Base-by-base conservation (phyloP, 2,888 invertebrate genomes). In the Oxycera nigricornis region DNA sequence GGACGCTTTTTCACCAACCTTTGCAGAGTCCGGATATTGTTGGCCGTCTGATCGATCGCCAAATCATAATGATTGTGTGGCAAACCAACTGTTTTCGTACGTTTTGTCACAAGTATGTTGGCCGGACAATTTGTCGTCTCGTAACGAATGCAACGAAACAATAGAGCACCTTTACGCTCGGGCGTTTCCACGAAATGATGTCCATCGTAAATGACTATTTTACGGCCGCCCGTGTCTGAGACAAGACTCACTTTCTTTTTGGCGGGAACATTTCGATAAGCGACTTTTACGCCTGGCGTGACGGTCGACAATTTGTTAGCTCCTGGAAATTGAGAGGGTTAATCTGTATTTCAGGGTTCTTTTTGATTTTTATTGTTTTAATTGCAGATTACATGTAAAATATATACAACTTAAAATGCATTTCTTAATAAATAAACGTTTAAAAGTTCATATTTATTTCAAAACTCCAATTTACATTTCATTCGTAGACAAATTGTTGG, bases 61-160 rank as follows among this genome's bases (percentile, higher is more conserved):
- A 81, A 81, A 75, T 83, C 82, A n/a, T 80, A 82, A 74, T 84
- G 84, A 22, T 81, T 81, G 67, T 84, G 84, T 17, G 82, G 82
- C 4, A 82, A 82, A 67, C 82, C 82, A 4, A 84, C 76, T 9
- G 81, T 83, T 68, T 81, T 84, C 0, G 83, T 83, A 1, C 81
- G 79, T 39, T 83, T 83, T 46, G 82, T 81, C 50, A 82, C 81
- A 1, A 84, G 82, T 2, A 84, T 81, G 4, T 84, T 82, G 31
- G 82, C 81, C 72, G 72, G 72, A 35, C 72, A 72, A 14, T 72
- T 72, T 2, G 57, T 57, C 20, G 35, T 31, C 9, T 72, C 72
- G 30, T 35, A 72, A 14, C 55, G 50, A 22, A 72, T 39, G 35
- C 72, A 72, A 7, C 65, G 65, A 17, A 65, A 65, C 24, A 65